Base-by-base conservation (phyloP, 2,113 vertebrate species). In the Colius striatus region DNA sequence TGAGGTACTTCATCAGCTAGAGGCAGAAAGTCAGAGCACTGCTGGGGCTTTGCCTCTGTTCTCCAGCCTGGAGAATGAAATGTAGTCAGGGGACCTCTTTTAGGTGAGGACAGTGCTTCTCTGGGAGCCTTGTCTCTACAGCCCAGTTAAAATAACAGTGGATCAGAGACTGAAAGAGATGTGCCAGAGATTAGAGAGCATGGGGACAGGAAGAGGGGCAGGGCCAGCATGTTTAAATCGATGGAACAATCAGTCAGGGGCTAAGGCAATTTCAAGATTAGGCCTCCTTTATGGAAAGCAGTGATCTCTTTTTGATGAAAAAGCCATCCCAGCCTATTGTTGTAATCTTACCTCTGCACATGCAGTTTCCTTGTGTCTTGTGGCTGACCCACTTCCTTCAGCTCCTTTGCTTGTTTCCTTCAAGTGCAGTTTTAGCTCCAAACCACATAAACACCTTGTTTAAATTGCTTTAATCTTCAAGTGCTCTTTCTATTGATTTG, bases 301-400 rank as follows among this genome's bases (percentile, higher is more conserved):
- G 95, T 21, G 70, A 88, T 97, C 96, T 97, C 77, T 93, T 62
- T 90, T 83, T 97, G 97, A 97, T 95, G 97, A 97, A 95, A 96
- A 97, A 95, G 83, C 72, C 96, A 11, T 66, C 63, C 89, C 89
- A 90, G 82, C 90, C 91, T 94, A 83, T 89, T 96, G 97, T 93
- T 95, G 94, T 93, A 95, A 96, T 91, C 95, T 95, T 93, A 91
- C 94, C 94, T 95, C 94, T 65, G 82, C 93, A 90, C 90, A 43
- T 45, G 71, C 84, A 65, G 55, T 88, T 95, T 95, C 34, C n/a
- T 6, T 3, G 60, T 6, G 55, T 68, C 90, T 96, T 53, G 11
- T 88, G 92, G 94, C 96, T 98, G 97, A 98, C 98, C 97, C 96
- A 97, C 94, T 98, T 98, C 97, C 95, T 96, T 94, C 97, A 88